phyloP scores from a whole-genome alignment of 2,888 invertebrate species.

The Elysia crispata region DNA sequence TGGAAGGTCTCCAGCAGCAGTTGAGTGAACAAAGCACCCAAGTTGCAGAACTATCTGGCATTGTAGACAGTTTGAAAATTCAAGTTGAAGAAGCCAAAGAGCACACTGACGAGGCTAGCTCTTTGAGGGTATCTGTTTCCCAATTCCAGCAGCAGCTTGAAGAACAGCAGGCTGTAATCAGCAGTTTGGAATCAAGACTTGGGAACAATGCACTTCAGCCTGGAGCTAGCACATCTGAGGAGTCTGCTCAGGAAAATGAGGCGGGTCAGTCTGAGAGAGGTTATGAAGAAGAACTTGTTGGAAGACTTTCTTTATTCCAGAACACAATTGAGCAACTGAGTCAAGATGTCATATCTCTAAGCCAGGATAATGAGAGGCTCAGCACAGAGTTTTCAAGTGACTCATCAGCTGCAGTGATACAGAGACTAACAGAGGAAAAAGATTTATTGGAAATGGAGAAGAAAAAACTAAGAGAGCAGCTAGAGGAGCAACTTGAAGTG shows the following conservation, averaged over 20 bases:
- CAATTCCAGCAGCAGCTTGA: constrained; percentile 48
- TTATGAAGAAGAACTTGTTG: constrained; percentile 27
- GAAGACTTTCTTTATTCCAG: constrained; percentile 33
- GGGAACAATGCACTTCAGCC: neutral
- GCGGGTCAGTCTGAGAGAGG: constrained; percentile 13
- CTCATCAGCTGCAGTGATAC: constrained; percentile 57
- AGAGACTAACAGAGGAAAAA: constrained; percentile 58
- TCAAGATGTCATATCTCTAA: constrained; percentile 46
- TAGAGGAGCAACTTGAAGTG: constrained; percentile 47
- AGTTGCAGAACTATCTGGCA: constrained; percentile 31
- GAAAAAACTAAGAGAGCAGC: constrained; percentile 49
- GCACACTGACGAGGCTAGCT: constrained; percentile 52
- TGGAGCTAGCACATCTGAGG: neutral
- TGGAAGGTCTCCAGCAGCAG: constrained; percentile 7
- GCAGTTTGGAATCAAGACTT: constrained; percentile 29
- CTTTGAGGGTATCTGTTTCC: constrained; percentile 45
- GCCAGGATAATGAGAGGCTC: constrained; percentile 47
- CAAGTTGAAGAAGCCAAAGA: constrained; percentile 44
- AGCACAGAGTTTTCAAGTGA: constrained; percentile 41
- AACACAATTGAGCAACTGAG: constrained; percentile 40
- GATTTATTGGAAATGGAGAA: constrained; percentile 57
- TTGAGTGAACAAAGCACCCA: constrained; percentile 34
- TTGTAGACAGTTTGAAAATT: constrained; percentile 36
- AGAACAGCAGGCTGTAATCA: constrained; percentile 36
- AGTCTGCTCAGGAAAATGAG: constrained; percentile 20